A percentile compares a stretch with the other conserved stretches of the same genome.
Evolutionary conservation across 2,888 invertebrate species (phyloP).

Genomic region (Pandemis cinnamomeana): DNA sequence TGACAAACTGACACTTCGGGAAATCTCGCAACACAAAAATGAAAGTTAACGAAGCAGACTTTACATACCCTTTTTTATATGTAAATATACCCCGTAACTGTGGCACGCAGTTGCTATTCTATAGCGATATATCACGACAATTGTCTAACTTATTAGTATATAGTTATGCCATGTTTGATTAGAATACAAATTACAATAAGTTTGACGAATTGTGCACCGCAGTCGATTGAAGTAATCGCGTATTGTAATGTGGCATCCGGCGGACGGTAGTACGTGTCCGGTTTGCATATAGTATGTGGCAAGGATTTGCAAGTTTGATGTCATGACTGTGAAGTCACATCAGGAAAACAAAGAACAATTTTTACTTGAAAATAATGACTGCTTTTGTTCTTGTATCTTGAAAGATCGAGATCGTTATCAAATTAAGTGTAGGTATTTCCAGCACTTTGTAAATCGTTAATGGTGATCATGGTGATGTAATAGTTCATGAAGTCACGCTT

Average conservation of each 20-base stretch:
- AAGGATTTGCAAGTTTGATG: constrained; percentile 31
- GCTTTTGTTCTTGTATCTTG: no score
- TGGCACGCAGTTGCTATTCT: not conserved
- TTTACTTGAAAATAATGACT: not conserved
- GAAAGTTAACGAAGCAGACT: not conserved
- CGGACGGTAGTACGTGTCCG: constrained; percentile 69
- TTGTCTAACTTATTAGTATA: not conserved
- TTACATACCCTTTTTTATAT: not conserved
- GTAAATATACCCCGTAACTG: not conserved
- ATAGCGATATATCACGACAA: not conserved
- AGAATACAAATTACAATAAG: constrained; percentile 61
- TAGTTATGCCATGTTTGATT: constrained; percentile 49
- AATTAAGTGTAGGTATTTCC: no score
- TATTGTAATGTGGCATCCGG: constrained; percentile 71
- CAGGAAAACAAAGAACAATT: not conserved
- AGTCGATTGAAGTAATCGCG: constrained; percentile 69
- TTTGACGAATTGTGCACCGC: constrained; percentile 47
- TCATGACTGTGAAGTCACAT: not conserved
- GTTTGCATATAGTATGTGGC: constrained; percentile 63
- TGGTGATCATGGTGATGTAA: no score
- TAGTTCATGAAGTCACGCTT: no score
- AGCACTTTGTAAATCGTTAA: no score
- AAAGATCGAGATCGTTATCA: no score
- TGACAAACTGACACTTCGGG: constrained; percentile 50
- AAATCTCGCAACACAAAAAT: constrained; percentile 15